A percentile compares a stretch with the other conserved stretches of the same genome.
phyloP scores from a whole-genome alignment of 2,113 vertebrate genomes.

The Porphyrio hochstetteri region DNA sequence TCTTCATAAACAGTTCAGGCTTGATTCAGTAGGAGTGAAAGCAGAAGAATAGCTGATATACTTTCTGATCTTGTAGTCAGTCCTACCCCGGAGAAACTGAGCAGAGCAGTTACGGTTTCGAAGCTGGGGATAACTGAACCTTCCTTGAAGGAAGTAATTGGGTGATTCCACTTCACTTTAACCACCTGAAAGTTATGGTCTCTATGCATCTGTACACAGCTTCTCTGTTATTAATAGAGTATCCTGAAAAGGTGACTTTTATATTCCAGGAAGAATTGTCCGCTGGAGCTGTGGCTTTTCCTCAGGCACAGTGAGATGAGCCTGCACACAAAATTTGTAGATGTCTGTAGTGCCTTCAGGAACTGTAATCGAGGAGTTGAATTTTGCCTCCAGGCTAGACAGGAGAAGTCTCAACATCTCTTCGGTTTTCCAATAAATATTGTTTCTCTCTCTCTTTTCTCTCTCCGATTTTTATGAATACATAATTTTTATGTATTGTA shows the following conservation, averaged over 20 bases:
- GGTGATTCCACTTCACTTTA: neutral
- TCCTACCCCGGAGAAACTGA: fast-evolving
- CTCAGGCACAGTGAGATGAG: neutral
- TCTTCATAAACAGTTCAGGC: neutral
- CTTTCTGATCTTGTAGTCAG: neutral
- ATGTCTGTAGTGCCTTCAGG: neutral
- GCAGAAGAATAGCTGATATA: neutral
- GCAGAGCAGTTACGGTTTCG: neutral
- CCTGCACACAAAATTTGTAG: neutral
- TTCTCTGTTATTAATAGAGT: neutral
- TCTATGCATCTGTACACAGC: neutral
- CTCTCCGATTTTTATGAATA: neutral
- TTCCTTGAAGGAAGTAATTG: neutral
- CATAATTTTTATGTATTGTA: neutral
- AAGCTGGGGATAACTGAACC: neutral
- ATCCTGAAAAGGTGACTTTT: neutral
- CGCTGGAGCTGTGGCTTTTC: neutral
- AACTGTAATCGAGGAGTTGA: neutral
- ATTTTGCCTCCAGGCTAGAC: neutral
- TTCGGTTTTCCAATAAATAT: neutral
- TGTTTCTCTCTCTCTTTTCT: neutral
- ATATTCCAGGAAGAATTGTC: neutral
- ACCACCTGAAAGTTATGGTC: neutral
- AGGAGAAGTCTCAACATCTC: neutral
- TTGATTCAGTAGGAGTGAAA: neutral